phyloP scores from a whole-genome alignment of 30 jellyfish, hydroid and myxozoan genomes.

The Phacellophora camtschatica region DNA sequence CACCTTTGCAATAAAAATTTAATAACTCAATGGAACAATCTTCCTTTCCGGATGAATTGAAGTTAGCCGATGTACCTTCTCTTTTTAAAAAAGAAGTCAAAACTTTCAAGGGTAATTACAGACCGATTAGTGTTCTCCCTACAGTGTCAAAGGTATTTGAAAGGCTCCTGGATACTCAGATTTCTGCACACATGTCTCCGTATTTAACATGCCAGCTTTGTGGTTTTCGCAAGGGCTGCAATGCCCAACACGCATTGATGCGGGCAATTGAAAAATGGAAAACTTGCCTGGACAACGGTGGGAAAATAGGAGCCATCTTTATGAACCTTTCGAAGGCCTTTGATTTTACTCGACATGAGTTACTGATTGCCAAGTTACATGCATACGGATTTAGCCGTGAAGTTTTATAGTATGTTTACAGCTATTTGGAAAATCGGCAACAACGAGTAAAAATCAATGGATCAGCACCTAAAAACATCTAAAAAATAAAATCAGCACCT shows the following conservation, averaged over 20 bases:
- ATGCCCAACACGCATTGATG: conserved; percentile 23
- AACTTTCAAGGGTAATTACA: too few species aligned
- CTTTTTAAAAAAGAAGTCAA: too few species aligned
- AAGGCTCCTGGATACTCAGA: background rate
- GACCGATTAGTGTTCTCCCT: too few species aligned
- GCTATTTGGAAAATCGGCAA: conserved; percentile 42
- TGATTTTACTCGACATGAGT: conserved; percentile 31
- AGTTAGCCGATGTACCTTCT: too few species aligned
- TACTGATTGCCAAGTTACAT: conserved; percentile 38
- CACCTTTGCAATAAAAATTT: too few species aligned
- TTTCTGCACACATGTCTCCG: background rate
- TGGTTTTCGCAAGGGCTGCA: conserved; percentile 35
- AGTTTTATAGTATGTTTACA: conserved; percentile 21
- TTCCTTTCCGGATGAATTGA: too few species aligned
- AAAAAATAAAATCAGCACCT: too few species aligned
- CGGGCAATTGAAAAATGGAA: conserved; percentile 29
- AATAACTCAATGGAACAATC: too few species aligned
- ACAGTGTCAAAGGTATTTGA: too few species aligned
- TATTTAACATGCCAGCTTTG: conserved; percentile 10
- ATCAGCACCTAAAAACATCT: too few species aligned
- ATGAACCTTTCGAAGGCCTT: conserved; percentile 39
- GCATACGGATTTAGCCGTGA: conserved; percentile 43
- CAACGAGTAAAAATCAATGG: conserved; percentile 53
- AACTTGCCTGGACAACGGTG: conserved; percentile 18
- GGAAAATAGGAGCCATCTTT: conserved; percentile 21